Evolutionary conservation across 35 echinoderm and acorn worm species (phyloP).

Genomic region (Heliocidaris erythrogramma): DNA sequence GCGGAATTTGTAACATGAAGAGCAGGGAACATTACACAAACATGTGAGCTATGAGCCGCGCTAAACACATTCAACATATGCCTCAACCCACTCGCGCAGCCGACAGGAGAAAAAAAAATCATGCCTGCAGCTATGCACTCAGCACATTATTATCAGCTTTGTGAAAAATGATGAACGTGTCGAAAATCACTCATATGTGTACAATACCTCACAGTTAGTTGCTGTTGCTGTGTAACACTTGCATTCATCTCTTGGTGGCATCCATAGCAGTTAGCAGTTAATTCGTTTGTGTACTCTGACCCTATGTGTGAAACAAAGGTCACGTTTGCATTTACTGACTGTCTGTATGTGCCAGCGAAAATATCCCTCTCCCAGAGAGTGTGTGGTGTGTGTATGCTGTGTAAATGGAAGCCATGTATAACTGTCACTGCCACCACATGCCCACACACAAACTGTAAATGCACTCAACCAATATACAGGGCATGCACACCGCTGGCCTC

Average conservation of each 20-base stretch:
- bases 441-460: slow-evolving; percentile 47
- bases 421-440: slow-evolving; percentile 42
- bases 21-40: slow-evolving; percentile 51
- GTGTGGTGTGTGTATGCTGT: slow-evolving; percentile 29
- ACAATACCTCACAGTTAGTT: slow-evolving; percentile 41
- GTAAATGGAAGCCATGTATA: slow-evolving; percentile 29
- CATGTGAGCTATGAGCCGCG: slow-evolving; percentile 39
- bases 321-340: slow-evolving; percentile 51
- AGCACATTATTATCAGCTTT: slow-evolving; percentile 29
- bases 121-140: slow-evolving; percentile 37
- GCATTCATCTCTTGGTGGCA: neutral
- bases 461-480: slow-evolving; percentile 34
- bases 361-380: neutral
- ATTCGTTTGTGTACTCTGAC: slow-evolving; percentile 55
- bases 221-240: slow-evolving; percentile 33
- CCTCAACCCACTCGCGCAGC: neutral
- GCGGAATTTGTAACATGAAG: slow-evolving; percentile 52
- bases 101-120: slow-evolving; percentile 2
- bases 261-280: slow-evolving; percentile 52
- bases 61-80: slow-evolving; percentile 40
- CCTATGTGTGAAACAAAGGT: slow-evolving; percentile 53
- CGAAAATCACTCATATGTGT: slow-evolving; percentile 46
- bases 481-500: slow-evolving; percentile 20
- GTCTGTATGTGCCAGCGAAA: slow-evolving; percentile 32
- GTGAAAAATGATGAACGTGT: slow-evolving; percentile 47